A percentile compares a stretch with the other conserved stretches of the same genome.
Conservation (phyloP, 1,140 invertebrate genomes). For the Ips nitidus region DNA sequence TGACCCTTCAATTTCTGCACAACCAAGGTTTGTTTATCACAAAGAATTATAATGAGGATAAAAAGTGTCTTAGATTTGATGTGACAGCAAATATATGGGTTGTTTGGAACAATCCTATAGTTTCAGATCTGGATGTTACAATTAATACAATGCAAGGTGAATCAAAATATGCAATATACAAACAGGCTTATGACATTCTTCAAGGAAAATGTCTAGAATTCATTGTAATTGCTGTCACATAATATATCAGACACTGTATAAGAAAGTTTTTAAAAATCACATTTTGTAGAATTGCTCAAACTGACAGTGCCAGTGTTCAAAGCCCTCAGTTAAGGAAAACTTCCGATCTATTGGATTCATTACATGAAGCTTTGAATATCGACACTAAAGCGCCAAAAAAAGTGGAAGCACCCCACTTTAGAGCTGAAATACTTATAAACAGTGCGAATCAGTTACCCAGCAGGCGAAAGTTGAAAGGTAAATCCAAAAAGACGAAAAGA, state of each 20-base stretch:
- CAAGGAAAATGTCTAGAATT: too few relatives aligned
- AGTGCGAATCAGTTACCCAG: constrained; percentile 60
- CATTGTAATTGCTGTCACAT: too few relatives aligned
- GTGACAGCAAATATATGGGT: too few relatives aligned
- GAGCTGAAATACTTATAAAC: constrained; percentile 58
- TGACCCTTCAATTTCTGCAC: constrained; percentile 9
- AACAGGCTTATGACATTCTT: too few relatives aligned
- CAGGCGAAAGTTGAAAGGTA: constrained; percentile 49
- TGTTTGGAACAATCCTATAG: too few relatives aligned
- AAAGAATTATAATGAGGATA: not conserved
- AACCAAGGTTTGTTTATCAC: constrained; percentile 4
- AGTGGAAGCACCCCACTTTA: constrained; percentile 41
- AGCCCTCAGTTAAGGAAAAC: constrained; percentile 43
- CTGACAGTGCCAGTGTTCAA: not conserved
- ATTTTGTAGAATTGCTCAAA: too few relatives aligned
- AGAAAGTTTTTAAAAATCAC: too few relatives aligned
- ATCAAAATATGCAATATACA: too few relatives aligned
- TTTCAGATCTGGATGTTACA: too few relatives aligned
- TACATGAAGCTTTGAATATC: constrained; percentile 51
- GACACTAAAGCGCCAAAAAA: constrained; percentile 22
- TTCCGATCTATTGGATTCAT: constrained; percentile 53
- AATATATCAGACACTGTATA: too few relatives aligned
- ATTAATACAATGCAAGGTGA: too few relatives aligned
- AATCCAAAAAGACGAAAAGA: constrained; percentile 42
- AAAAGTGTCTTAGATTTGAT: not conserved